Evolutionary conservation across 2,888 invertebrate genomes (phyloP).

Genomic region (Drosophila leonis): DNA sequence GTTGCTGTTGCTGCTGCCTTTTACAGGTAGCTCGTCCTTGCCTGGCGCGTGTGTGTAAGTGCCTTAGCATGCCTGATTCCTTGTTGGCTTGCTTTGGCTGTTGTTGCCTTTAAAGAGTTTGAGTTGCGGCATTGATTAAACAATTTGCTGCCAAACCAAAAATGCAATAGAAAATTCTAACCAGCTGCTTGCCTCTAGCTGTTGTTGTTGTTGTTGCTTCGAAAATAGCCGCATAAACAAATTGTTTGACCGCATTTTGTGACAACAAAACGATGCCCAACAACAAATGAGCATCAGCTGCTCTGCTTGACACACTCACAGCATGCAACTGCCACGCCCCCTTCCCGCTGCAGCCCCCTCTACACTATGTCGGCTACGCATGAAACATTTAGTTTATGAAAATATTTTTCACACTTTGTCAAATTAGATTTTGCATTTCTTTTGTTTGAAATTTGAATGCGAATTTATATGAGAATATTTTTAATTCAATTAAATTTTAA

Average conservation of each 20-base stretch:
- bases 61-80: slow-evolving; percentile 31
- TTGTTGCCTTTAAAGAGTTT: slow-evolving; percentile 57
- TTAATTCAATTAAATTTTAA: background rate
- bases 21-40: slow-evolving; percentile 60
- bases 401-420: slow-evolving; percentile 79
- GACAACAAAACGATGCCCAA: slow-evolving; percentile 48
- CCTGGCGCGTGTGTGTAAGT: slow-evolving; percentile 30
- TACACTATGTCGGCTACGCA: background rate
- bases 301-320: slow-evolving; percentile 67
- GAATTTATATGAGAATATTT: slow-evolving; percentile 11
- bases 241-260: slow-evolving; percentile 76
- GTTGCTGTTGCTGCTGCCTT: slow-evolving; percentile 18
- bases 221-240: slow-evolving; percentile 74
- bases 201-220: slow-evolving; percentile 22
- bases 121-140: slow-evolving; percentile 70
- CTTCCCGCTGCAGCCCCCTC: no score
- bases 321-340: slow-evolving; percentile 38
- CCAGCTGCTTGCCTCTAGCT: slow-evolving; percentile 19
- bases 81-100: slow-evolving; percentile 21
- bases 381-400: slow-evolving; percentile 68
- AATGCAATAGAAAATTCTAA: slow-evolving; percentile 30
- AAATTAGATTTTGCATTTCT: slow-evolving; percentile 37
- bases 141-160: slow-evolving; percentile 49
- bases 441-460: slow-evolving; percentile 27
- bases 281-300: slow-evolving; percentile 75